Conservation (phyloP, 2,797 vertebrate genomes). For the Crossoptilon crossoptilon region DNA sequence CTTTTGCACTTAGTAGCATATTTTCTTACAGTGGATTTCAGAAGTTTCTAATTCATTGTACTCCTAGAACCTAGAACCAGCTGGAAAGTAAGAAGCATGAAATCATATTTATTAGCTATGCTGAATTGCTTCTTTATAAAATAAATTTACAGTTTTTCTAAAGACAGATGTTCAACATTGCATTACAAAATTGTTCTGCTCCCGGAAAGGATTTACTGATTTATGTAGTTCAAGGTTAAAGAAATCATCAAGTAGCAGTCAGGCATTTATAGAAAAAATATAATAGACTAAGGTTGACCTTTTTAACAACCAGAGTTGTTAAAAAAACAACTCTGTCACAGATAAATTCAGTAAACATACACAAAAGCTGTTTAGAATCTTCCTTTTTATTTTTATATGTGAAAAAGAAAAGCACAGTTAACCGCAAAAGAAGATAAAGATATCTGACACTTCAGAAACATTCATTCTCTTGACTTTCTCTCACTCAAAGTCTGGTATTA, state of each 20-base stretch:
- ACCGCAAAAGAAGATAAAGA: not conserved
- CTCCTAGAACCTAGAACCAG: conserved; percentile 47
- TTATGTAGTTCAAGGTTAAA: conserved; percentile 49
- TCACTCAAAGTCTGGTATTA: not conserved
- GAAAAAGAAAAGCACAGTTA: not conserved
- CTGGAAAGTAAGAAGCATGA: conserved; percentile 48
- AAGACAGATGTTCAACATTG: conserved; percentile 60
- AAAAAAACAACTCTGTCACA: not conserved
- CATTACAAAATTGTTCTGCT: conserved; percentile 38
- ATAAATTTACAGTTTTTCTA: conserved; percentile 63
- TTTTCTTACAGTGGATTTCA: conserved; percentile 33
- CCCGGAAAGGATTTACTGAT: conserved; percentile 48
- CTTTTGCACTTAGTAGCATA: conserved; percentile 35
- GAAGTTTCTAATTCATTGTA: conserved; percentile 36
- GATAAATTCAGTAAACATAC: not conserved
- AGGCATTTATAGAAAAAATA: conserved; percentile 29
- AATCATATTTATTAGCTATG: conserved; percentile 61
- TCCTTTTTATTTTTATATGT: not conserved
- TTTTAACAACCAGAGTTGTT: not conserved
- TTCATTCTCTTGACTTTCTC: not conserved
- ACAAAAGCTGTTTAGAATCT: not conserved
- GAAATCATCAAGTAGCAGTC: conserved; percentile 50
- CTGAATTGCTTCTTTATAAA: conserved; percentile 57
- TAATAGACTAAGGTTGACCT: conserved; percentile 1
- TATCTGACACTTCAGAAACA: not conserved